Conservation (phyloP, 1,140 invertebrate genomes). For the Melanaphis sacchari region DNA sequence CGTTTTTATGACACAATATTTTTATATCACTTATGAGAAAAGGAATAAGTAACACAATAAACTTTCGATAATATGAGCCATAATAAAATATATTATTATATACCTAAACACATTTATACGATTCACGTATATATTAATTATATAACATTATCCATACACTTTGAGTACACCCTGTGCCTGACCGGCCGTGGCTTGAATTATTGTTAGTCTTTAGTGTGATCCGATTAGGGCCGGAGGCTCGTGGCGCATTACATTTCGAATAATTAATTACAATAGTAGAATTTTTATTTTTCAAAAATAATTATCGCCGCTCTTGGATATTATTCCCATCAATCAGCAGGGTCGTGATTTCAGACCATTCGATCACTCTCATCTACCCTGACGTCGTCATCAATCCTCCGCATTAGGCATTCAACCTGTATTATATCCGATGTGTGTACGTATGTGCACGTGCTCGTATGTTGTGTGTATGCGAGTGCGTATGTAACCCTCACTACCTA, state of each 20-base stretch:
- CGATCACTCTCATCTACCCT: constrained; percentile 45
- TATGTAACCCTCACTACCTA: neutral
- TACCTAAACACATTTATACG: neutral
- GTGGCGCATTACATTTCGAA: constrained; percentile 5
- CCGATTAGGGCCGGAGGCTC: constrained; percentile 37
- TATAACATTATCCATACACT: neutral
- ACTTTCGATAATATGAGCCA: neutral
- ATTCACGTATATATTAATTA: neutral
- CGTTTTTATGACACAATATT: neutral
- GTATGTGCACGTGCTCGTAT: neutral
- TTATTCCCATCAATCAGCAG: constrained; percentile 51
- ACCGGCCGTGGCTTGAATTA: constrained; percentile 27
- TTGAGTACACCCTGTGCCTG: neutral
- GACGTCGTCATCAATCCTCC: constrained; percentile 46
- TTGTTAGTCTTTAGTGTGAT: constrained; percentile 42
- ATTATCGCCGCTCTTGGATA: constrained; percentile 47
- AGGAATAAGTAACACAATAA: neutral
- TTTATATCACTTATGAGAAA: neutral
- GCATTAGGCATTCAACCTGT: constrained; percentile 31
- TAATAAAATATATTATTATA: neutral
- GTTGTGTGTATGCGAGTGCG: neutral
- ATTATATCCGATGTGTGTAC: neutral
- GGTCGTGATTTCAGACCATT: constrained; percentile 53
- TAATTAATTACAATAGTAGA: constrained; percentile 51
- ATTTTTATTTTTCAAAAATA: constrained; percentile 42